Evolutionary conservation across 2,113 vertebrate genomes (phyloP).

Genomic region (Zapus hudsonius): DNA sequence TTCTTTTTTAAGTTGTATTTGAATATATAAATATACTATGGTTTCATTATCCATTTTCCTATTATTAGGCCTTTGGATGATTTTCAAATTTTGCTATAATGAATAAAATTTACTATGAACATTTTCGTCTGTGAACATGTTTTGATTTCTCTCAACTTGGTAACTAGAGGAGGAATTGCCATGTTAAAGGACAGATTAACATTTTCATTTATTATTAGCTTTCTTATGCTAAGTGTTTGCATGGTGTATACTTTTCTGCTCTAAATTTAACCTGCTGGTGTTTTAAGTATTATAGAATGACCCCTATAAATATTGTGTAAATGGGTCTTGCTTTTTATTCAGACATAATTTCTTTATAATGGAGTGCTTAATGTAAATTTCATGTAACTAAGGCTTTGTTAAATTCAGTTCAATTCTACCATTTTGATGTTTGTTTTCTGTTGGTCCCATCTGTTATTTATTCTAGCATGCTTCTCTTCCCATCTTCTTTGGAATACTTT

Average conservation of each 20-base stretch:
- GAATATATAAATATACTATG: not conserved
- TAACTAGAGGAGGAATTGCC: not conserved
- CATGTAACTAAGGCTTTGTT: constrained; percentile 8
- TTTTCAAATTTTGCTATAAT: constrained; percentile 1
- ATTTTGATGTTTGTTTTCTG: not conserved
- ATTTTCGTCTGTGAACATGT: not conserved
- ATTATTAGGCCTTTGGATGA: not conserved
- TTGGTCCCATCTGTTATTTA: not conserved
- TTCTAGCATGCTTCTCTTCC: not conserved
- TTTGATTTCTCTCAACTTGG: not conserved
- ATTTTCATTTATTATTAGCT: not conserved
- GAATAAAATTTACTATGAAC: not conserved
- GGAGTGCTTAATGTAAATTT: not conserved
- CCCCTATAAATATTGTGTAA: not conserved
- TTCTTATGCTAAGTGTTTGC: not conserved
- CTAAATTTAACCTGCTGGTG: not conserved
- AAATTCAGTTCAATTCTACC: not conserved
- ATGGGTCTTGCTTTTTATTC: not conserved
- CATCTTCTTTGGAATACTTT: not conserved
- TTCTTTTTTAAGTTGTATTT: not conserved
- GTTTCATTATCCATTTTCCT: not conserved
- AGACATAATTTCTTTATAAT: constrained; percentile 13
- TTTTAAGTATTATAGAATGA: constrained; percentile 12
- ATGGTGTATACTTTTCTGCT: not conserved
- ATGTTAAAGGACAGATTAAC: not conserved